Conservation (phyloP, 2,797 vertebrate genomes). For the Eurystomus glaucurus region DNA sequence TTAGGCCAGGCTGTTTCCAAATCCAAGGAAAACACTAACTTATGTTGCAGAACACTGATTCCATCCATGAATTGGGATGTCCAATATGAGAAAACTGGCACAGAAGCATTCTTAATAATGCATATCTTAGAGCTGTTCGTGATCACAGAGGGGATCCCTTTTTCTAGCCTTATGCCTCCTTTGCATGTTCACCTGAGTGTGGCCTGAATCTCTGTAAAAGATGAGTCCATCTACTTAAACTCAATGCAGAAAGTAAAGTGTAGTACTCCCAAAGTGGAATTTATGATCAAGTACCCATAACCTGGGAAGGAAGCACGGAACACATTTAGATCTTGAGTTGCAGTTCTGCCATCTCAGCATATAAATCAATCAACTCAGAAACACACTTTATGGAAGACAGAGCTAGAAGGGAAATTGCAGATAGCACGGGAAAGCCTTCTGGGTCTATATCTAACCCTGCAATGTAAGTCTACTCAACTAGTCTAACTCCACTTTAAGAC, state of each 20-base stretch:
- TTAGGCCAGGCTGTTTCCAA: neutral
- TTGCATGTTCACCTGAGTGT: neutral
- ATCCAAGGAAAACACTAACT: neutral
- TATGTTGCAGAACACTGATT: neutral
- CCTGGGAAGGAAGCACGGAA: neutral
- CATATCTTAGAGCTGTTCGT: neutral
- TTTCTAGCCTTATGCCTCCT: neutral
- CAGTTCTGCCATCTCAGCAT: neutral
- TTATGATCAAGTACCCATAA: neutral
- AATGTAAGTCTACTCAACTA: neutral
- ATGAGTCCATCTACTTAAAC: neutral
- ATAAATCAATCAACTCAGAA: neutral
- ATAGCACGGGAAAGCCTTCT: neutral
- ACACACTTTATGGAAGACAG: neutral
- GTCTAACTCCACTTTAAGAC: neutral
- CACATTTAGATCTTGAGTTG: neutral
- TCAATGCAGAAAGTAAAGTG: neutral
- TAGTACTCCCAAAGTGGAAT: neutral
- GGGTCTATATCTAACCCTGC: neutral
- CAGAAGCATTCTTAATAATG: neutral
- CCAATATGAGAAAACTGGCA: neutral
- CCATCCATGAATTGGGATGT: neutral
- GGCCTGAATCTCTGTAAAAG: neutral
- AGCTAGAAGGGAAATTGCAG: neutral
- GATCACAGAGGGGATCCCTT: fast-evolving